Evolutionary conservation across 2,797 vertebrate species (phyloP).

Genomic region (Lophura swinhoii): DNA sequence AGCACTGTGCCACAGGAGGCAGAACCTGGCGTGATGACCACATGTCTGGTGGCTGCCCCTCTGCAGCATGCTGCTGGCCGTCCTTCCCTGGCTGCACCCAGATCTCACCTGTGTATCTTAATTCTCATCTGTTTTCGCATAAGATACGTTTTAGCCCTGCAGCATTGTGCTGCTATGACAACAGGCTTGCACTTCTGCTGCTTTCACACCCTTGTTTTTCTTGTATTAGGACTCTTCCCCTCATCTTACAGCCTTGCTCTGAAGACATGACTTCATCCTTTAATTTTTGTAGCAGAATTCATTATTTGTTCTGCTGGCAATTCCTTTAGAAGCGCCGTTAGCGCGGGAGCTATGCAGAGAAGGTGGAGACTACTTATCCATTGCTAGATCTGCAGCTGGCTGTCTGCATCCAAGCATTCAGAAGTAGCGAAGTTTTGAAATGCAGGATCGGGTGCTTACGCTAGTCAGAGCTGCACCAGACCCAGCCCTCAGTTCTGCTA

Average conservation of each 20-base stretch:
- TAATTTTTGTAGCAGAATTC: neutral
- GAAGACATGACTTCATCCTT: constrained; percentile 44
- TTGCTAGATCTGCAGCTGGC: neutral
- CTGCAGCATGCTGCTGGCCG: neutral
- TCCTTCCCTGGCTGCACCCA: neutral
- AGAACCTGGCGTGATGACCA: neutral
- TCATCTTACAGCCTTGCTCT: constrained; percentile 46
- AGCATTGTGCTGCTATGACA: constrained; percentile 76
- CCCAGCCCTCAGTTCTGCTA: neutral
- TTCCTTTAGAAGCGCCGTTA: neutral
- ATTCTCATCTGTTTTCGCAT: constrained; percentile 72
- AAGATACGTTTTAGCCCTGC: constrained; percentile 73
- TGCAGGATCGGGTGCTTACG: neutral
- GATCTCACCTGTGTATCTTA: constrained; percentile 70
- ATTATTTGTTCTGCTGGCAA: neutral
- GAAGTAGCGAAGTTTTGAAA: constrained; percentile 21
- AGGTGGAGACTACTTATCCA: neutral
- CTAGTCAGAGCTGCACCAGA: neutral
- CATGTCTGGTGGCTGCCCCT: neutral
- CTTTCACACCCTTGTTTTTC: constrained; percentile 71
- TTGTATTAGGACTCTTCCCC: constrained; percentile 66
- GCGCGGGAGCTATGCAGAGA: neutral
- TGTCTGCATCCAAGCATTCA: neutral
- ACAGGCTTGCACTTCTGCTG: constrained; percentile 71
- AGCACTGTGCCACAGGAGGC: neutral